A percentile compares a stretch with the other conserved stretches of the same genome.
Conservation (phyloP, 2,113 vertebrate species). For the Hemicordylus capensis region DNA sequence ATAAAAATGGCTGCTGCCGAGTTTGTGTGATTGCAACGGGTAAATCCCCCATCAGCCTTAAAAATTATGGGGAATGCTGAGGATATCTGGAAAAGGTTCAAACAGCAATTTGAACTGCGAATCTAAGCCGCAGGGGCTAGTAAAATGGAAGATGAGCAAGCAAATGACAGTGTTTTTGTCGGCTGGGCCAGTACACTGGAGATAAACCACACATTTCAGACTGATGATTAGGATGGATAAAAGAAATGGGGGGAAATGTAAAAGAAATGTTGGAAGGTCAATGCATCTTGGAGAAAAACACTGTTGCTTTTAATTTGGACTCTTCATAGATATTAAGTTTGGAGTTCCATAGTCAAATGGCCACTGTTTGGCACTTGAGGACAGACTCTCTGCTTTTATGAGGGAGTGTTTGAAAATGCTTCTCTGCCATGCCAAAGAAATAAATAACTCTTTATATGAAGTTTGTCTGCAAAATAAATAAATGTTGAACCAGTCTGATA, state of each 20-base stretch:
- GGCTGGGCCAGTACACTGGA: neutral
- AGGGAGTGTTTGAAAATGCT: neutral
- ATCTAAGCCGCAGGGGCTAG: slow-evolving; percentile 24
- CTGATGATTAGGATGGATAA: neutral
- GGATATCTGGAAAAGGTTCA: slow-evolving; percentile 48
- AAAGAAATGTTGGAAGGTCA: slow-evolving; percentile 3
- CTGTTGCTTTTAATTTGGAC: slow-evolving; percentile 9
- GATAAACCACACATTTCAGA: neutral
- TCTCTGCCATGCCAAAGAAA: neutral
- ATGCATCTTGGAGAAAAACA: slow-evolving; percentile 5
- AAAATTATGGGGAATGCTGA: slow-evolving; percentile 29
- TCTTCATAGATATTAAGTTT: neutral
- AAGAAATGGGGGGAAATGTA: neutral
- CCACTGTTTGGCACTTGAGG: neutral
- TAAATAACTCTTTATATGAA: neutral
- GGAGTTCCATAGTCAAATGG: slow-evolving; percentile 18
- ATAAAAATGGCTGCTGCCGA: neutral
- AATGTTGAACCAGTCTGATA: neutral
- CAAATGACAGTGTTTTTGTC: slow-evolving; percentile 31
- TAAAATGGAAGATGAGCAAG: slow-evolving; percentile 33
- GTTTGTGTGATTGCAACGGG: neutral
- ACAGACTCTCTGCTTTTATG: neutral
- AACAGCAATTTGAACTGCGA: slow-evolving; percentile 30
- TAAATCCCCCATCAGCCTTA: slow-evolving; percentile 35
- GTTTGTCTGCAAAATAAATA: neutral